A percentile compares a stretch with the other conserved stretches of the same genome.
phyloP scores from a whole-genome alignment of 2,797 vertebrate genomes.

The Ctenosaura bakeri region DNA sequence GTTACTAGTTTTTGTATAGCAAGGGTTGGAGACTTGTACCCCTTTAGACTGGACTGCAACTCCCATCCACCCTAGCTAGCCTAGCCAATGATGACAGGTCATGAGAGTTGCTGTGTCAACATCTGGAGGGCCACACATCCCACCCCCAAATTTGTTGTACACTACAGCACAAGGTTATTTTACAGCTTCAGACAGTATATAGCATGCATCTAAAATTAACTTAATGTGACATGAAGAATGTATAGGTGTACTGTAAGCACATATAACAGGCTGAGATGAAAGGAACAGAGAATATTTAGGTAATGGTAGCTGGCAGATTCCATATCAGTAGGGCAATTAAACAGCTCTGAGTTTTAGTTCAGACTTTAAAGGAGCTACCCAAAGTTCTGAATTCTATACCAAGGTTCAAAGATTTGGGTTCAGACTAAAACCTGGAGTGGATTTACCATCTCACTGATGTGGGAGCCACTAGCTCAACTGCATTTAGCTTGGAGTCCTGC shows the following conservation, averaged over 20 bases:
- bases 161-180: not conserved
- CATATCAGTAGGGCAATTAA: too few species aligned
- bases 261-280: not conserved
- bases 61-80: not conserved
- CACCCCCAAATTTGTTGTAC: not conserved
- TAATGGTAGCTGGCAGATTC: too few species aligned
- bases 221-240: not conserved
- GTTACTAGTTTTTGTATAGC: not conserved
- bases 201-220: not conserved
- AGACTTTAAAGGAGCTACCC: too few species aligned
- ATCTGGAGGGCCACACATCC: not conserved
- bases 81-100: not conserved
- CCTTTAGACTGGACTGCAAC: not conserved
- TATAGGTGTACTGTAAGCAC: not conserved
- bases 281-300: not conserved
- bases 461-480: too few species aligned
- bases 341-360: too few species aligned
- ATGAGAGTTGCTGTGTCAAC: not conserved
- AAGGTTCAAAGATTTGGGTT: too few species aligned
- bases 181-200: not conserved
- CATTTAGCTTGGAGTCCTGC: not conserved
- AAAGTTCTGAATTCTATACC: too few species aligned
- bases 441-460: too few species aligned
- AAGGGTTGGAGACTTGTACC: not conserved
- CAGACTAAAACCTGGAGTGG: too few species aligned